Base-by-base conservation (phyloP, 2,113 vertebrate genomes). In the Uropsilus gracilis region DNA sequence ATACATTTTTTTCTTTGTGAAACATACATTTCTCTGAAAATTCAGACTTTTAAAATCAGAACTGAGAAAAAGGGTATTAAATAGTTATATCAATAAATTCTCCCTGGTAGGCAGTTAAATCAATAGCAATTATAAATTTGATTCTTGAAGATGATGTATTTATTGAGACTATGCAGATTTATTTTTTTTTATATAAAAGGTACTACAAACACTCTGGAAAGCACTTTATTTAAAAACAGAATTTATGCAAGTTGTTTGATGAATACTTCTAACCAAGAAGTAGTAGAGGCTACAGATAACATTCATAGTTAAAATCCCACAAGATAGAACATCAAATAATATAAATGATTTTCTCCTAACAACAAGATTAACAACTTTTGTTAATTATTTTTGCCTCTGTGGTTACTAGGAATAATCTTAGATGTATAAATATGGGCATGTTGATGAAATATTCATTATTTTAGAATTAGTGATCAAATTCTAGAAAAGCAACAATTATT, bases 1-100 rank as follows among this genome's bases (percentile, higher is more conserved):
- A 87, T 66, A 26, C 0, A 5, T 68, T 32, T 71, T 89, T 50
- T 14, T 55, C 20, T 93, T 18, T 87, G 0, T 32, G 37, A 20
- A 63, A 6, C 48, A 81, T 91, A 53, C 73, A 5, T 68, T 94
- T 84, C 30, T 17, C 34, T 93, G 59, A 87, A 95, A 87, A 94
- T 22, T 91, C 84, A 91, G 59, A 34, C 14, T n/a, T 8, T 50
- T 71, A 46, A 53, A 88, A 76, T 64, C 75, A 73, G 83, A 12
- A n/a, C 42, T 16, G 53, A 89, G 3, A 30, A 30, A 71, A 73
- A 26, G 17, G 2, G 32, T 91, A 44, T 73, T 86, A 64, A 63
- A 78, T 73, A 72, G 30, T 78, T 91, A 84, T 69, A 9, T 72
- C 63, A 55, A 71, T 72, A 59, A 55, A 76, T 90, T 64, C 11